Conservation (phyloP, 2,113 vertebrate genomes). For the Myrmophylax atrothorax region DNA sequence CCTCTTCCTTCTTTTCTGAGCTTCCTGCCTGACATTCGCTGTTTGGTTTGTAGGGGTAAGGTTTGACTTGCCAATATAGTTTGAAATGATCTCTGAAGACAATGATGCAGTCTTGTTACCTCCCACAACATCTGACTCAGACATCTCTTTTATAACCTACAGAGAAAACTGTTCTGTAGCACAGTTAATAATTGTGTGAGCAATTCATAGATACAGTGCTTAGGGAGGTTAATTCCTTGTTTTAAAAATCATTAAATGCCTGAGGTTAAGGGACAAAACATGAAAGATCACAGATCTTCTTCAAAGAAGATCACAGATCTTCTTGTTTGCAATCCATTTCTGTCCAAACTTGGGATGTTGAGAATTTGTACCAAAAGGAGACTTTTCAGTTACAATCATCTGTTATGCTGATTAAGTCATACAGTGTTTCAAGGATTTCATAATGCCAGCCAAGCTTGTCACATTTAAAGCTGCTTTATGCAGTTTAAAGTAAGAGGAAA, state of each 20-base stretch:
- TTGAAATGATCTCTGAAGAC: background rate
- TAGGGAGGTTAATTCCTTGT: background rate
- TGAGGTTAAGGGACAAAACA: background rate
- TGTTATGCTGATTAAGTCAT: background rate
- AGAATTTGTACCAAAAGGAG: background rate
- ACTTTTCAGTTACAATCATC: background rate
- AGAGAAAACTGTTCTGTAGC: background rate
- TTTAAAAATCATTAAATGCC: background rate
- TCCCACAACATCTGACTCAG: conserved; percentile 34
- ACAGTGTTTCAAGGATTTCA: background rate
- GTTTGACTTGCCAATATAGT: background rate
- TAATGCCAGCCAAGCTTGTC: background rate
- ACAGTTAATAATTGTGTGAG: background rate
- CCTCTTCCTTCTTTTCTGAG: background rate
- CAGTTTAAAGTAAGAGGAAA: background rate
- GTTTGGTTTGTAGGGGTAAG: background rate
- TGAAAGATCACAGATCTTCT: background rate
- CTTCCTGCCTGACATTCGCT: background rate
- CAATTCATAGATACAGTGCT: background rate
- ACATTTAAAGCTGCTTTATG: background rate
- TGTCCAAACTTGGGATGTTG: background rate
- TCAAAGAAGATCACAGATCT: background rate
- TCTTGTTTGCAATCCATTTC: background rate
- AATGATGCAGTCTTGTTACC: conserved; percentile 3
- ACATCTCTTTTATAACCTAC: conserved; percentile 18